Conservation (phyloP, 2,113 vertebrate species). For the Ginglymostoma cirratum region DNA sequence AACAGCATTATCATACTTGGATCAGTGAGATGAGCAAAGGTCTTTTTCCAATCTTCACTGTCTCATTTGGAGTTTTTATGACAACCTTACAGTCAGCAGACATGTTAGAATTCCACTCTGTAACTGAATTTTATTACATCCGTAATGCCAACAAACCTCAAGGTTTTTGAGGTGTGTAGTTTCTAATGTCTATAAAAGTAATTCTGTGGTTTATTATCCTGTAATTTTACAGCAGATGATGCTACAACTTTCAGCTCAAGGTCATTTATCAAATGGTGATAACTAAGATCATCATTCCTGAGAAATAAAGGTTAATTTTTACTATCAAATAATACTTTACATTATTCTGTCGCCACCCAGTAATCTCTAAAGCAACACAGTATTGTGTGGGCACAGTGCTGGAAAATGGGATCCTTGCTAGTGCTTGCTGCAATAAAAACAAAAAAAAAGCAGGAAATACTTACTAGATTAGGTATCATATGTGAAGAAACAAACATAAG, state of each 20-base stretch:
- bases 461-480: not conserved
- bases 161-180: slow-evolving; percentile 28
- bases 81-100: not conserved
- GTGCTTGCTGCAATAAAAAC: not conserved
- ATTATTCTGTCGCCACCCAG: not conserved
- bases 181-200: slow-evolving; percentile 36
- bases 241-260: slow-evolving; percentile 14
- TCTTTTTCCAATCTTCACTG: not conserved
- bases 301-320: not conserved
- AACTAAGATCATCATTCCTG: not conserved
- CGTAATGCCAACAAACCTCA: not conserved
- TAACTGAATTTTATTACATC: slow-evolving; percentile 18
- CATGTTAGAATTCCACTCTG: not conserved
- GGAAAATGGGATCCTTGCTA: not conserved
- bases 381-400: not conserved
- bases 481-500: not conserved
- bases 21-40: not conserved
- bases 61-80: slow-evolving; percentile 6
- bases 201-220: slow-evolving; percentile 1
- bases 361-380: not conserved
- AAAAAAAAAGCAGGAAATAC: not conserved
- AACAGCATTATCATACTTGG: not conserved
- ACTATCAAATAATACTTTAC: not conserved
- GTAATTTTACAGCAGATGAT: not conserved
- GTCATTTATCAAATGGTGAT: not conserved